These are phyloP conservation scores for Leptinotarsa peninsularis DNA, from an alignment of 2,888 invertebrate species.

Conservation along the genomic window DNA sequence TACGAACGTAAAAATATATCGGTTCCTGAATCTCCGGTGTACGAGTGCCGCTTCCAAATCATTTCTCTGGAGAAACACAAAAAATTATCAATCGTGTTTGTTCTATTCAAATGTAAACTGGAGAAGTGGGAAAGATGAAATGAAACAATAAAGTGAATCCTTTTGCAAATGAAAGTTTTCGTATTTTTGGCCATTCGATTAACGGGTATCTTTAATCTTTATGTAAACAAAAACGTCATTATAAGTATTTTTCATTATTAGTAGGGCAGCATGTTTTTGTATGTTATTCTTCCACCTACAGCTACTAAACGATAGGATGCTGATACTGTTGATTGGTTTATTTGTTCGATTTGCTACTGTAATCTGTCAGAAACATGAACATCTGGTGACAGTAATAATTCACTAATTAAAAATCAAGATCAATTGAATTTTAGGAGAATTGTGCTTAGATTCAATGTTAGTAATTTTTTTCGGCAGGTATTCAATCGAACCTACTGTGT, in stretches of 20 bases:
- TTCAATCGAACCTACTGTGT: no score
- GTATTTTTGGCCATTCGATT: neutral
- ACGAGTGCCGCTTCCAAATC: conserved; percentile 13
- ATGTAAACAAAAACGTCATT: conserved; percentile 5
- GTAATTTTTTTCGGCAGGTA: no score
- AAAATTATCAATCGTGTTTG: conserved; percentile 21
- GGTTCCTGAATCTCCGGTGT: conserved; percentile 9
- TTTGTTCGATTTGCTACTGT: neutral
- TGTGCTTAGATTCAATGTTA: no score
- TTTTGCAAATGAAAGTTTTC: neutral
- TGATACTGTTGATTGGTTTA: neutral
- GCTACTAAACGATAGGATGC: neutral
- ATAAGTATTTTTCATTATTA: neutral
- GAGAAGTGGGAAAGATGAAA: neutral
- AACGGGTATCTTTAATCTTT: conserved; percentile 2
- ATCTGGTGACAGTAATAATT: no score
- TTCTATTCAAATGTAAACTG: conserved; percentile 16
- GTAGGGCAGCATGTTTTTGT: neutral
- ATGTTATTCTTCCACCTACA: neutral
- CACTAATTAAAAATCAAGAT: no score
- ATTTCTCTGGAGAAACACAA: conserved; percentile 4
- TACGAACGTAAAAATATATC: conserved; percentile 10
- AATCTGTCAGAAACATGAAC: no score
- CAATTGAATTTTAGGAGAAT: no score
- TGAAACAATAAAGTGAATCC: conserved; percentile 16